Evolutionary conservation across 2,888 invertebrate species (phyloP), one percentile per base, ranked within the genome.

Genomic region (Apodemia duryi): DNA sequence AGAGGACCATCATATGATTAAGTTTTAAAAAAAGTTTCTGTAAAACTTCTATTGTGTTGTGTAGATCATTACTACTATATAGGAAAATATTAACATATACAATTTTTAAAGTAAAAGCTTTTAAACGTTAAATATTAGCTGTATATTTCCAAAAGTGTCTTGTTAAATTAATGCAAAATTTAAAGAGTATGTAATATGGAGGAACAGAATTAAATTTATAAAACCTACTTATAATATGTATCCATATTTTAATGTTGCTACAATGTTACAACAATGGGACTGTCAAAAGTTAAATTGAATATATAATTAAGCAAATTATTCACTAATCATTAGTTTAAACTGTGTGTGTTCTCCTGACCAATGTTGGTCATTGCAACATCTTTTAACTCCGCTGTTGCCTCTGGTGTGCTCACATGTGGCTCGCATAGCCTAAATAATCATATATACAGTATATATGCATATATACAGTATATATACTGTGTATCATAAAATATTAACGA

Each of bases 1-100:
- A 88, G 92, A 73, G 94, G 93, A 68, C 93, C 93, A 63, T 93
- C 94, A 51, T 94, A 94, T 82, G 93, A 92, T 74, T 92, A 84
- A 79, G 35, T 54, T 29, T 29, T 54, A 28, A 54, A 54, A 9
- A 5, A 38, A 9, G 4, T 35, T 35, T 35, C 9, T 9, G 2
- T 9, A 38, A 38, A 38, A 9, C 38, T 9, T 38, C 9, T 38
- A 38, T 38, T 1, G 9, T 38, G 38, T 9, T 38, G 38, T 46
- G 5, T 11, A 46, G 13, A 13, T n/a, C 13, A 46, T 46, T 46
- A 46, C 5, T 46, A 46, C 5, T 13, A 13, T 46, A n/a, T 46
- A 46, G 46, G 5, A 13, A 46, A 46, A 46, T n/a, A 46, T 46
- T 5, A 13, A 46, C 46, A 46, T n/a, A 46, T 46, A 46, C 46